Evolutionary conservation across 1,140 invertebrate species (phyloP).

Genomic region (Drosophila saltans): DNA sequence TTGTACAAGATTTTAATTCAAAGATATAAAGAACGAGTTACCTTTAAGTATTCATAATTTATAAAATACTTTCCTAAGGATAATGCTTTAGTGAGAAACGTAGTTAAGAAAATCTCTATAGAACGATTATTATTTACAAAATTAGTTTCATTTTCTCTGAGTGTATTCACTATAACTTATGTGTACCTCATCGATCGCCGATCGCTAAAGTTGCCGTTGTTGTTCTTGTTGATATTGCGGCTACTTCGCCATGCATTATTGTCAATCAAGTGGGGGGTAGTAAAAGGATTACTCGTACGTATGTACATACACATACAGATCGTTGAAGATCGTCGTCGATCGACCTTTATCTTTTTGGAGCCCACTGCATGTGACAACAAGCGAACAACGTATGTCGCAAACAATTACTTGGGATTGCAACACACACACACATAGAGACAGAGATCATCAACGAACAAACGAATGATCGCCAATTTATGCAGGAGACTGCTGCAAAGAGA

Average conservation of each 20-base stretch:
- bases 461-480: conserved; percentile 69
- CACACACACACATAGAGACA: conserved; percentile 40
- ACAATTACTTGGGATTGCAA: conserved; percentile 82
- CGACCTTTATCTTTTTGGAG: conserved; percentile 62
- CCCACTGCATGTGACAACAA: conserved; percentile 73
- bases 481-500: conserved; percentile 34
- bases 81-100: too few relatives aligned
- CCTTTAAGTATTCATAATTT: too few relatives aligned
- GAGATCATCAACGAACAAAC: conserved; percentile 11
- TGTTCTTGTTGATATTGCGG: conserved; percentile 31
- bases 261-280: conserved; percentile 78
- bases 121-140: background rate
- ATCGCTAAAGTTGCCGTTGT: conserved; percentile 28
- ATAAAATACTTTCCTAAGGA: too few relatives aligned
- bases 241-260: conserved; percentile 81
- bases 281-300: conserved; percentile 69
- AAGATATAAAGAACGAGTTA: too few relatives aligned
- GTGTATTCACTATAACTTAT: conserved; percentile 72
- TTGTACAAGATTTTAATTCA: background rate
- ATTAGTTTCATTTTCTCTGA: background rate
- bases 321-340: conserved; percentile 48
- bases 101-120: too few relatives aligned
- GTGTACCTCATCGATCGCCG: conserved; percentile 66
- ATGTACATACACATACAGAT: conserved; percentile 9
- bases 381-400: conserved; percentile 81